Evolutionary conservation across 2,113 vertebrate species (phyloP).

Genomic region (Clarias batrachus): DNA sequence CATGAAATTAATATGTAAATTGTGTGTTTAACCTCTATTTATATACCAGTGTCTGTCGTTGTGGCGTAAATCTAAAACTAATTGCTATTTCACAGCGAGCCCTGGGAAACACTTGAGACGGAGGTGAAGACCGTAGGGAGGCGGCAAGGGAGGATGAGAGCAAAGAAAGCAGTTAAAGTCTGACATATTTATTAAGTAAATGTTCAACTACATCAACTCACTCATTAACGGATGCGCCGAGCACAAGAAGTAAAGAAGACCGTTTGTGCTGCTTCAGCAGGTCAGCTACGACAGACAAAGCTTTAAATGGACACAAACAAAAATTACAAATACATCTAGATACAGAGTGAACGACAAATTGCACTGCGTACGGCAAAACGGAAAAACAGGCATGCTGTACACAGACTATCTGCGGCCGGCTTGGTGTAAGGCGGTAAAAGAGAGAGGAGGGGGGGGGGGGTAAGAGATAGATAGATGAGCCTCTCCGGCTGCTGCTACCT

Average conservation of each 20-base stretch:
- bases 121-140: constrained; percentile 34
- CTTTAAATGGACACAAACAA: constrained; percentile 6
- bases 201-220: constrained; percentile 83
- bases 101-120: constrained; percentile 61
- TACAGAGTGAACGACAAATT: background rate
- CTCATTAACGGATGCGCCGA: constrained; percentile 82
- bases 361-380: background rate
- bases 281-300: background rate
- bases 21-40: constrained; percentile 93
- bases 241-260: constrained; percentile 75
- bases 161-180: constrained; percentile 75
- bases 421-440: background rate
- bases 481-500: constrained; percentile 55
- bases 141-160: constrained; percentile 26
- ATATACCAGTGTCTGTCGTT: constrained; percentile 86
- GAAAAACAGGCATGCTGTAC: too few species aligned
- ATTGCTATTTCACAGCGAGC: constrained; percentile 85
- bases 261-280: constrained; percentile 79
- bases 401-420: constrained; percentile 14
- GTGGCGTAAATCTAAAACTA: constrained; percentile 90
- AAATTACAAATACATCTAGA: background rate
- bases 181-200: constrained; percentile 93
- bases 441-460: background rate
- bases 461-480: constrained; percentile 32
- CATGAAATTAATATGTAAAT: constrained; percentile 97